Percentiles rank a stretch among this genome's conserved stretches.
These are phyloP conservation scores for Deilephila porcellus DNA, from an alignment of 2,888 invertebrate species.

Conservation along the genomic window DNA sequence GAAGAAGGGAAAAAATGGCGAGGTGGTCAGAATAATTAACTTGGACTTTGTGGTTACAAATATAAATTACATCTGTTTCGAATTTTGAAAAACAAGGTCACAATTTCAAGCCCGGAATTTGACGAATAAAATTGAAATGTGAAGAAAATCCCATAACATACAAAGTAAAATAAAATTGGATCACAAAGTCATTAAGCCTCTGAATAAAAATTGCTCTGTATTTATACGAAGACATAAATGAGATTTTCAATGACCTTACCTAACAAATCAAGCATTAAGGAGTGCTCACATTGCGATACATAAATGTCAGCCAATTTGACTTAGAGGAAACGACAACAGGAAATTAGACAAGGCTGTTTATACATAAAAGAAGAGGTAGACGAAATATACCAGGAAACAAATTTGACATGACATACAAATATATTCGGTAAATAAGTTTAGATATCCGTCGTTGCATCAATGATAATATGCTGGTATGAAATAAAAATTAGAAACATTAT, in stretches of 20 bases:
- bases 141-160: too few species aligned
- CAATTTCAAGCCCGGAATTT: too few species aligned
- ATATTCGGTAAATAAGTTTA: background rate
- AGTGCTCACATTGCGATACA: background rate
- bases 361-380: background rate
- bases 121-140: too few species aligned
- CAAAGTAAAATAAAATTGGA: too few species aligned
- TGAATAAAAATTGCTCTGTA: background rate
- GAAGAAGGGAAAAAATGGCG: too few species aligned
- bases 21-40: too few species aligned
- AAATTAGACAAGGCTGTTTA: background rate
- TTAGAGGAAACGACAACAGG: background rate
- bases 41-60: too few species aligned
- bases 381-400: background rate
- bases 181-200: background rate
- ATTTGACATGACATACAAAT: background rate
- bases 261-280: background rate
- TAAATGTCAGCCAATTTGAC: background rate
- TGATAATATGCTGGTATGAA: too few species aligned
- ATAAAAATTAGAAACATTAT: too few species aligned
- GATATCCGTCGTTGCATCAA: background rate
- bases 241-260: background rate
- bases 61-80: too few species aligned
- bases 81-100: too few species aligned
- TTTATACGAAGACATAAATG: background rate